Base-by-base conservation (phyloP, 2,888 invertebrate species). In the Ctenicera cuprea region DNA sequence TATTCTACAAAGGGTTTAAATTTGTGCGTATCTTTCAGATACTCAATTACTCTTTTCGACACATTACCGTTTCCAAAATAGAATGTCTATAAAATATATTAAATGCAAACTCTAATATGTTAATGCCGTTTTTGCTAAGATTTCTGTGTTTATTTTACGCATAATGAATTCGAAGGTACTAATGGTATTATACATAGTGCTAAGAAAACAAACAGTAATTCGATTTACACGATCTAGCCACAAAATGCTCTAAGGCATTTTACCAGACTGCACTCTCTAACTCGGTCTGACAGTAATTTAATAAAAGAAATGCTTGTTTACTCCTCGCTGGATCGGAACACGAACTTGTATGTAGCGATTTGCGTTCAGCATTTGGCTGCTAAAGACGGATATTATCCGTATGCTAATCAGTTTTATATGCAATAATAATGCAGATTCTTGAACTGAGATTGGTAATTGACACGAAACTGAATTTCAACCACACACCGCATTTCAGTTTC, bases 251-350 rank as follows among this genome's bases (percentile, higher is more conserved):
- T 61, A 64, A 75, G 75, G 72, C 69, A 75, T 68, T 75, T 72
- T 69, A 59, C 72, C 68, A 71, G 72, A 75, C 71, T 75, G 69
- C 72, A 72, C 74, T 74, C 71, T 75, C 69, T 71, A 75, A 75
- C 69, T 72, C 68, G 57, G 69, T 72, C 75, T 69, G 75, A 75
- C 75, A 68, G 75, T 79, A 79, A 79, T 79, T 79, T 79, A 78
- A 79, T 79, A 79, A 79, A 79, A 79, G 74, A 79, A 77, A 79
- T 79, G 75, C 78, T 78, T 78, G 79, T 79, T 79, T 77, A 77
- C 74, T 77, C 74, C 77, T 73, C 76, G 74, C 62, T 74, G 72
- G 76, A 78, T 75, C 75, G 75, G 75, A 78, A 77, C 77, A 78
- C 77, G 77, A 77, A 76, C 76, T 74, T 71, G 73, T 69, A 76